Percentiles rank a stretch among this genome's conserved stretches.
These are phyloP conservation scores for Dendrolimus kikuchii DNA, from an alignment of 1,140 invertebrate genomes.

Conservation along the genomic window DNA sequence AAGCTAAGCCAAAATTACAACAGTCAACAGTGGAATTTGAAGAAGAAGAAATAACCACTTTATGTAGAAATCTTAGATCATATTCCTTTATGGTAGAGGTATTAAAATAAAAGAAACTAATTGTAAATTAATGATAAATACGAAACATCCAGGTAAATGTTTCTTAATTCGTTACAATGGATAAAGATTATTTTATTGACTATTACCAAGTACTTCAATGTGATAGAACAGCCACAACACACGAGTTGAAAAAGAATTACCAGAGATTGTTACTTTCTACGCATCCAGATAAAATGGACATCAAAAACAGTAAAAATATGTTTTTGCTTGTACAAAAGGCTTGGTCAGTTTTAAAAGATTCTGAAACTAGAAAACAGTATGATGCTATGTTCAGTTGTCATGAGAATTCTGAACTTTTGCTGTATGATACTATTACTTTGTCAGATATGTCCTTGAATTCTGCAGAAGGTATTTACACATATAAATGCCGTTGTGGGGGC, in stretches of 20 bases:
- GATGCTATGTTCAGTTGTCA: constrained; percentile 71
- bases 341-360: constrained; percentile 75
- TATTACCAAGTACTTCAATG: constrained; percentile 77
- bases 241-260: constrained; percentile 78
- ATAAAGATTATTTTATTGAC: constrained; percentile 30
- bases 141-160: too few species aligned
- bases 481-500: constrained; percentile 78
- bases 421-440: constrained; percentile 73
- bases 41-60: too few species aligned
- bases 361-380: constrained; percentile 72
- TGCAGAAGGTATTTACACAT: constrained; percentile 58
- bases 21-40: too few species aligned
- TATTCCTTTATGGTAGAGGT: too few species aligned
- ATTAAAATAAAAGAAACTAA: too few species aligned
- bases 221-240: constrained; percentile 61
- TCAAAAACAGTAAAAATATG: constrained; percentile 24
- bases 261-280: constrained; percentile 72
- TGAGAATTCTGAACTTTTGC: constrained; percentile 67
- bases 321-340: constrained; percentile 76
- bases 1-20: too few species aligned
- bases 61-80: too few species aligned
- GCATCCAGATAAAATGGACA: constrained; percentile 77
- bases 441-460: constrained; percentile 67
- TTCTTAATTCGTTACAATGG: too few species aligned
- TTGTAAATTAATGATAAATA: too few species aligned